These are phyloP conservation scores for Crotophaga sulcirostris DNA, from an alignment of 2,113 vertebrate genomes.

Conservation along the genomic window DNA sequence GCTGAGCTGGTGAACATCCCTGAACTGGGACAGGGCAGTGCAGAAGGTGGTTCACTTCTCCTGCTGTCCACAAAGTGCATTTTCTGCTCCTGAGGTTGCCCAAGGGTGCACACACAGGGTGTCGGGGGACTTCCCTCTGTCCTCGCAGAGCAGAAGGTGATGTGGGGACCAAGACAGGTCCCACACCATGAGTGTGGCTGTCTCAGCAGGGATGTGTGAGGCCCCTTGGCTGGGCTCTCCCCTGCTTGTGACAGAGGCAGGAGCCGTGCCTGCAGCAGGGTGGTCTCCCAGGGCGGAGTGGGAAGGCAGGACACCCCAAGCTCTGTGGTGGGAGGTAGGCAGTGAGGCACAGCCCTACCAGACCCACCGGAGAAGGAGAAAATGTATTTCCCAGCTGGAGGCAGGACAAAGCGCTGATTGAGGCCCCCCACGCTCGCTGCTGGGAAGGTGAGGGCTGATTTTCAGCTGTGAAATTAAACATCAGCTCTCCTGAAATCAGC, in stretches of 20 bases:
- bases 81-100: background rate
- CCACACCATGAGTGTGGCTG: background rate
- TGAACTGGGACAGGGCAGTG: background rate
- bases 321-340: background rate
- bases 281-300: rapidly evolving
- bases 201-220: rapidly evolving
- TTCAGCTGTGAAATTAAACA: background rate
- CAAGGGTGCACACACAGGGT: background rate
- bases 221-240: background rate
- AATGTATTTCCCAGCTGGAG: background rate
- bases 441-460: background rate
- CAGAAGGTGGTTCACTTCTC: background rate
- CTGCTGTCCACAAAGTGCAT: background rate
- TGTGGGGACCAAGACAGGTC: background rate
- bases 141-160: background rate
- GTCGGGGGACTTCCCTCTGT: background rate
- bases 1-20: rapidly evolving
- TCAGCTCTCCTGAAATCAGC: background rate
- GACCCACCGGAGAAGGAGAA: background rate
- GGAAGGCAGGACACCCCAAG: background rate
- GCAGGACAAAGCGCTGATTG: background rate
- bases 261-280: background rate
- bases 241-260: background rate
- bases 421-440: background rate
- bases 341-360: background rate